Percentiles rank a stretch among this genome's conserved stretches.
These are phyloP conservation scores for Varanus komodoensis DNA, from an alignment of 2,113 vertebrate genomes.

Conservation along the genomic window DNA sequence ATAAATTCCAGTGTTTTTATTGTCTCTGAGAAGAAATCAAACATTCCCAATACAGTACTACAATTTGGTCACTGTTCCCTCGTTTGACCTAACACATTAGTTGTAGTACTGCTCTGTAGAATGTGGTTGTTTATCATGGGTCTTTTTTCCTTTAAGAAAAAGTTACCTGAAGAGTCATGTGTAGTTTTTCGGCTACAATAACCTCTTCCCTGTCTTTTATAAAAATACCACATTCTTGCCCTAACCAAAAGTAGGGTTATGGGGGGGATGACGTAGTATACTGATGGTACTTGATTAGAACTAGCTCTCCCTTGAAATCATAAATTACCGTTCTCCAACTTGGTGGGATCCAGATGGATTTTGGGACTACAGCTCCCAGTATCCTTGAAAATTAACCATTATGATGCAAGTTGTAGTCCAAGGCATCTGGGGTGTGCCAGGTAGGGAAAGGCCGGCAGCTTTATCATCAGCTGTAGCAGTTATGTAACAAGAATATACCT, in stretches of 20 bases:
- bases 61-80: not conserved
- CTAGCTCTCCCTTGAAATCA: not conserved
- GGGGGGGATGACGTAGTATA: not conserved
- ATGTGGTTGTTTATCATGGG: not conserved
- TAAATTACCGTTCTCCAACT: not conserved
- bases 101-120: not conserved
- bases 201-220: not conserved
- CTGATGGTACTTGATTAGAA: not conserved
- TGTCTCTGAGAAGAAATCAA: not conserved
- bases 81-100: not conserved
- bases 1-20: constrained; percentile 2
- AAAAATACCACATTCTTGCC: no score
- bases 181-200: not conserved
- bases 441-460: not conserved
- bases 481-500: not conserved
- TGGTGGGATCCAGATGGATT: no score
- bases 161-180: not conserved
- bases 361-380: no score
- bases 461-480: not conserved
- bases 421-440: no score
- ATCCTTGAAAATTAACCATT: no score
- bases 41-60: not conserved
- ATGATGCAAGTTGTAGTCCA: no score
- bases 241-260: no score
- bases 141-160: no score